phyloP scores from a whole-genome alignment of 2,797 vertebrate genomes.

The Microctenopoma lineatum region DNA sequence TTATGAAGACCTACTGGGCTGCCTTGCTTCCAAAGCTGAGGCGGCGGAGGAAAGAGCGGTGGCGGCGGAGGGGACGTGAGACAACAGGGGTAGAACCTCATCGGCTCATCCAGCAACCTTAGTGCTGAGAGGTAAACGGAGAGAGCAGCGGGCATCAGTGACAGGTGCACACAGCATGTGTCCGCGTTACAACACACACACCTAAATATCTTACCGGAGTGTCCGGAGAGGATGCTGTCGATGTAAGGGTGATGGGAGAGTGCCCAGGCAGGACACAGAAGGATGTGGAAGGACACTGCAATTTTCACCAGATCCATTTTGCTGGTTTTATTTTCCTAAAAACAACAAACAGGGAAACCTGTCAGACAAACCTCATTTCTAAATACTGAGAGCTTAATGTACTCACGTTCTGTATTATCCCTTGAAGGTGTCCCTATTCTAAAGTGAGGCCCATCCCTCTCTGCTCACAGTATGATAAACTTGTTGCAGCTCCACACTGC shows the following conservation, averaged over 20 bases:
- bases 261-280: conserved; percentile 82
- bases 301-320: conserved; percentile 83
- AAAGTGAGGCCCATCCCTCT: neutral
- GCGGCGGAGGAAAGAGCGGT: conserved; percentile 88
- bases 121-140: conserved; percentile 79
- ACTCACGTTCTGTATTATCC: conserved; percentile 31
- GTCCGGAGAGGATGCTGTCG: conserved; percentile 83
- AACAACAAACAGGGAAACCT: conserved; percentile 48
- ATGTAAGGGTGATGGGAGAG: conserved; percentile 76
- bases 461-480: conserved; percentile 46
- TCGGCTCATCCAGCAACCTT: conserved; percentile 83
- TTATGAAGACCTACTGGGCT: conserved; percentile 74
- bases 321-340: conserved; percentile 43
- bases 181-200: neutral
- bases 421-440: conserved; percentile 42
- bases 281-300: conserved; percentile 85
- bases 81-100: conserved; percentile 82
- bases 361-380: conserved; percentile 72
- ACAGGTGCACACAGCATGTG: conserved; percentile 1
- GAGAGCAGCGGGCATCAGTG: neutral
- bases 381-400: conserved; percentile 37
- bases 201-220: conserved; percentile 83
- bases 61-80: conserved; percentile 87
- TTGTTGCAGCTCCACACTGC: conserved; percentile 71
- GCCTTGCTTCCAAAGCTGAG: conserved; percentile 80